Evolutionary conservation across 2,113 vertebrate genomes (phyloP).

Genomic region (Willisornis vidua): DNA sequence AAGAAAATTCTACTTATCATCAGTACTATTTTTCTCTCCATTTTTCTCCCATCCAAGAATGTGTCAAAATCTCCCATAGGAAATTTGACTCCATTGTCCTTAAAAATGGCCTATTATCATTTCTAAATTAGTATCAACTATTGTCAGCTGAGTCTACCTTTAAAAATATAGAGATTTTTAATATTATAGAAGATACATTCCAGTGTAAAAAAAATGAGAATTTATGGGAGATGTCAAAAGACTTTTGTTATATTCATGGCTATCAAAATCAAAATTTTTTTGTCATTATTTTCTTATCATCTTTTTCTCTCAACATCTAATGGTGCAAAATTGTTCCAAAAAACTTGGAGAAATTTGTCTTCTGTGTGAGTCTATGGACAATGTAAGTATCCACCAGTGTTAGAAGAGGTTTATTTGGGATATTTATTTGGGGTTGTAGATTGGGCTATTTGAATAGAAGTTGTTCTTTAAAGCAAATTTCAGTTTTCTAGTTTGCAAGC

Average conservation of each 20-base stretch:
- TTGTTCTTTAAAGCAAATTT: neutral
- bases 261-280: neutral
- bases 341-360: neutral
- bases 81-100: neutral
- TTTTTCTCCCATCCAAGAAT: neutral
- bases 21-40: neutral
- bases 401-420: neutral
- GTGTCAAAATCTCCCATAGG: neutral
- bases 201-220: neutral
- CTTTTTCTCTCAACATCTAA: neutral
- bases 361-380: neutral
- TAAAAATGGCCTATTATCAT: neutral
- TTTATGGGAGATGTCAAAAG: neutral
- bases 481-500: neutral
- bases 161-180: neutral
- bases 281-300: neutral
- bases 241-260: neutral
- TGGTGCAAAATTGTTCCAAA: neutral
- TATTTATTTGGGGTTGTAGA: neutral
- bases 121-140: neutral
- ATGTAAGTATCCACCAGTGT: accelerated
- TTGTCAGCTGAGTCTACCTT: neutral
- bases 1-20: neutral
- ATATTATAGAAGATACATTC: neutral
- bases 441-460: neutral